phyloP scores from a whole-genome alignment of 2,113 vertebrate species.

The Hemichromis elongatus region DNA sequence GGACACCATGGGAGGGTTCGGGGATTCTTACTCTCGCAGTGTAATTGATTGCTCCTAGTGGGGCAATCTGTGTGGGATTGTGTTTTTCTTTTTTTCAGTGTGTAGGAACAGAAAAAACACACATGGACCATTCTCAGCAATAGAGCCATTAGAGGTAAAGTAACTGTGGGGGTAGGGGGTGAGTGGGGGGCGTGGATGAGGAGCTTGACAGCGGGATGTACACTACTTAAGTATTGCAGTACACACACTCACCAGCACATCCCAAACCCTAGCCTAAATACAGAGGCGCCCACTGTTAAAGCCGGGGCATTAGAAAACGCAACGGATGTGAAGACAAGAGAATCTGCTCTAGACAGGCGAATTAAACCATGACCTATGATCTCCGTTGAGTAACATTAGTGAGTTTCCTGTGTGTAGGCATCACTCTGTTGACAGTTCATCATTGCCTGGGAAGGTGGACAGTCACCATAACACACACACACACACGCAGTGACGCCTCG shows the following conservation, averaged over 20 bases:
- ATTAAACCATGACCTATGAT: conserved; percentile 87
- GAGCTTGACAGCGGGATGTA: conserved; percentile 51
- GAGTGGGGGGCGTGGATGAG: background rate
- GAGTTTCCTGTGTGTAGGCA: conserved; percentile 84
- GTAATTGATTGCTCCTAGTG: conserved; percentile 69
- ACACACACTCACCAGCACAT: conserved; percentile 40
- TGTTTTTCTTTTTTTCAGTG: conserved; percentile 61
- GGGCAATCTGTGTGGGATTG: conserved; percentile 65
- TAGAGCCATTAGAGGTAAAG: conserved; percentile 45
- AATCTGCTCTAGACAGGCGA: conserved; percentile 75
- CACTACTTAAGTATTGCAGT: conserved; percentile 66
- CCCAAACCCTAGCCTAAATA: conserved; percentile 67
- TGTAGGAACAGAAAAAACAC: conserved; percentile 58
- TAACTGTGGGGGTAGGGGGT: background rate
- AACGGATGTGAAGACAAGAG: conserved; percentile 62
- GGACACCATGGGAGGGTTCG: conserved; percentile 33
- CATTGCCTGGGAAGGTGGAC: conserved; percentile 77
- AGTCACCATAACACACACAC: conserved; percentile 79
- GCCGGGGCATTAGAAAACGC: conserved; percentile 57
- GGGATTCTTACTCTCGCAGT: conserved; percentile 46
- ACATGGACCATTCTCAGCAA: conserved; percentile 45
- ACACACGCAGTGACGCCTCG: conserved; percentile 45
- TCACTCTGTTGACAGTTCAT: conserved; percentile 82
- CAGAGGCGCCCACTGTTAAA: conserved; percentile 63
- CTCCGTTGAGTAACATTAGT: conserved; percentile 75